A percentile compares a stretch with the other conserved stretches of the same genome.
These are phyloP conservation scores for Tamandua tetradactyla DNA, from an alignment of 2,797 vertebrate genomes.

Conservation along the genomic window DNA sequence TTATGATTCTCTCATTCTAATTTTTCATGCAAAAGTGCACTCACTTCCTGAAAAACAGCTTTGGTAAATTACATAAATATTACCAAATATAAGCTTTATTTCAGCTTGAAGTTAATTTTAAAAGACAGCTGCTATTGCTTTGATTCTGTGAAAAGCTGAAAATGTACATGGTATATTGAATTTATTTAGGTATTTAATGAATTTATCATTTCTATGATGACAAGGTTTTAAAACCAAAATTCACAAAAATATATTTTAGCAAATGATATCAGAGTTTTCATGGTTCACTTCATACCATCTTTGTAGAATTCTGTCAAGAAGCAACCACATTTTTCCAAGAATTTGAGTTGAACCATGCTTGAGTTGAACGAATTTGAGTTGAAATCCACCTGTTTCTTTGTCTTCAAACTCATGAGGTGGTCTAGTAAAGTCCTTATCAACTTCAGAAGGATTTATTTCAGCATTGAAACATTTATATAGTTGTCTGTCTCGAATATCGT, in stretches of 20 bases:
- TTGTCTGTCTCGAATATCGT: background rate
- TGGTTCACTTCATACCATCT: background rate
- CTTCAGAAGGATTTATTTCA: background rate
- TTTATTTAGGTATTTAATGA: conserved; percentile 7
- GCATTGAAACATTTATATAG: background rate
- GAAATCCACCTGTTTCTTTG: background rate
- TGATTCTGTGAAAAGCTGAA: background rate
- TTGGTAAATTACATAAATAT: conserved; percentile 42
- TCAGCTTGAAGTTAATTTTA: conserved; percentile 36
- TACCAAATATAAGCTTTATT: conserved; percentile 48
- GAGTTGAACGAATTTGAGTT: background rate
- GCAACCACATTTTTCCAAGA: background rate
- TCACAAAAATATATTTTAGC: background rate
- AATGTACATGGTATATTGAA: background rate
- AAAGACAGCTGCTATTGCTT: background rate
- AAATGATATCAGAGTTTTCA: background rate
- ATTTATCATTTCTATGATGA: background rate
- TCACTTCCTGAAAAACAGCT: conserved; percentile 9
- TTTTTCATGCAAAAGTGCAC: conserved; percentile 51
- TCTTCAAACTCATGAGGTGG: background rate
- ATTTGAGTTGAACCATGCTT: background rate
- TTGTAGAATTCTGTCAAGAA: background rate
- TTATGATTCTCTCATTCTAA: conserved; percentile 19
- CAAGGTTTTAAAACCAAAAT: conserved; percentile 20
- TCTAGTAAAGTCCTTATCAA: background rate